Percentiles rank a stretch among this genome's conserved stretches.
phyloP scores from a whole-genome alignment of 2,797 vertebrate genomes.

The Emydoidea blandingii region DNA sequence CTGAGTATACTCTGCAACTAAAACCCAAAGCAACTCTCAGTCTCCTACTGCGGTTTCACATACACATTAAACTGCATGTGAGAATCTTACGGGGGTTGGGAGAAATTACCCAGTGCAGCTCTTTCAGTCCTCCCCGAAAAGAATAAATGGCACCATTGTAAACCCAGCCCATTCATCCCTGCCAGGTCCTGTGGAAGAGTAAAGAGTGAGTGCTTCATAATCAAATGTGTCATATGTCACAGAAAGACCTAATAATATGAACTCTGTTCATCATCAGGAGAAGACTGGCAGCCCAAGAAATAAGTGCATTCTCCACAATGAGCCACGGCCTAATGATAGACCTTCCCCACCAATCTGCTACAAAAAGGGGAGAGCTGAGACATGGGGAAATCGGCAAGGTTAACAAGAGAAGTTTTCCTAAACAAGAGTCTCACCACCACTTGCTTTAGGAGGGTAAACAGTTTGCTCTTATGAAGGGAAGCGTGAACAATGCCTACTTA shows the following conservation, averaged over 20 bases:
- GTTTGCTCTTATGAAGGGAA: not conserved
- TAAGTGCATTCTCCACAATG: not conserved
- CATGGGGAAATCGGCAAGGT: fast-evolving
- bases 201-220: not conserved
- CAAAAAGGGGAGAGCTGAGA: not conserved
- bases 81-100: not conserved
- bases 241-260: not conserved
- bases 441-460: not conserved
- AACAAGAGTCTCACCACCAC: fast-evolving
- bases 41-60: not conserved
- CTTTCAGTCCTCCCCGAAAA: not conserved
- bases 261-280: not conserved
- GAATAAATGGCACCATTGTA: not conserved
- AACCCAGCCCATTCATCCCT: not conserved
- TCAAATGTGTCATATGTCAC: not conserved
- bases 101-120: not conserved
- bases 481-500: not conserved
- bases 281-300: not conserved
- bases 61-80: not conserved
- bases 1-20: not conserved
- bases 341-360: not conserved
- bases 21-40: not conserved
- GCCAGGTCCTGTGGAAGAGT: not conserved
- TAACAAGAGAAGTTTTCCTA: fast-evolving
- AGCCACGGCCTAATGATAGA: not conserved